Conservation (phyloP, 2,113 vertebrate species). For the Mugil cephalus region DNA sequence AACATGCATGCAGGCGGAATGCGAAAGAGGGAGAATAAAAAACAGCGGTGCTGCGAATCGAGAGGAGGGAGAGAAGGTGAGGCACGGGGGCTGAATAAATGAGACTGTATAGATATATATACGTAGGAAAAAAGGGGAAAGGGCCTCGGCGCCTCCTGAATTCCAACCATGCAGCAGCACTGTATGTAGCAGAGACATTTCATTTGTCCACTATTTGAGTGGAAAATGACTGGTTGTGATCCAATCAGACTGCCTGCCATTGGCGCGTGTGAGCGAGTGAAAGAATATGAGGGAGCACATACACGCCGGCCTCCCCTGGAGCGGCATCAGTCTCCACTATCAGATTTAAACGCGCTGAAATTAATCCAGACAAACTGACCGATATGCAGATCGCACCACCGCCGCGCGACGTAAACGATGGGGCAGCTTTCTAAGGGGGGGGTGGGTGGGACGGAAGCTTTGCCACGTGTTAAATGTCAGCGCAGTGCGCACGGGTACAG, state of each 20-base stretch:
- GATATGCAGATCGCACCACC: slow-evolving; percentile 54
- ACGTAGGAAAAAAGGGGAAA: neutral
- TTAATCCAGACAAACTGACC: slow-evolving; percentile 61
- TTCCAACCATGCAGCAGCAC: slow-evolving; percentile 51
- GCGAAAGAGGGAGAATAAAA: slow-evolving; percentile 36
- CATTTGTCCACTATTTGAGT: slow-evolving; percentile 75
- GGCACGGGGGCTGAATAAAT: slow-evolving; percentile 10
- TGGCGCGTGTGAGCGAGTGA: slow-evolving; percentile 44
- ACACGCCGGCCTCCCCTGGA: slow-evolving; percentile 46
- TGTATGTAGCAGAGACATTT: slow-evolving; percentile 58
- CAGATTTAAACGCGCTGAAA: slow-evolving; percentile 68
- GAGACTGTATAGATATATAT: neutral
- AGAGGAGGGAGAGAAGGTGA: slow-evolving; percentile 9
- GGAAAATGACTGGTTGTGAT: slow-evolving; percentile 72
- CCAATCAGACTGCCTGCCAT: slow-evolving; percentile 72
- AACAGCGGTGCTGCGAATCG: neutral
- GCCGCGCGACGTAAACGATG: slow-evolving; percentile 49
- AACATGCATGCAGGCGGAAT: slow-evolving; percentile 58
- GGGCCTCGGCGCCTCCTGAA: slow-evolving; percentile 32
- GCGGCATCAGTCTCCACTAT: slow-evolving; percentile 66
- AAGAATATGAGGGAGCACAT: slow-evolving; percentile 49
- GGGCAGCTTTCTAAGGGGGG: slow-evolving; percentile 51
- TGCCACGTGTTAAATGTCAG: neutral
- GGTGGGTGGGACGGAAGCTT: slow-evolving; percentile 41
- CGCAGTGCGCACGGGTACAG: neutral